These are phyloP conservation scores for Lathronympha strigana DNA, from an alignment of 2,888 invertebrate genomes.

Conservation along the genomic window DNA sequence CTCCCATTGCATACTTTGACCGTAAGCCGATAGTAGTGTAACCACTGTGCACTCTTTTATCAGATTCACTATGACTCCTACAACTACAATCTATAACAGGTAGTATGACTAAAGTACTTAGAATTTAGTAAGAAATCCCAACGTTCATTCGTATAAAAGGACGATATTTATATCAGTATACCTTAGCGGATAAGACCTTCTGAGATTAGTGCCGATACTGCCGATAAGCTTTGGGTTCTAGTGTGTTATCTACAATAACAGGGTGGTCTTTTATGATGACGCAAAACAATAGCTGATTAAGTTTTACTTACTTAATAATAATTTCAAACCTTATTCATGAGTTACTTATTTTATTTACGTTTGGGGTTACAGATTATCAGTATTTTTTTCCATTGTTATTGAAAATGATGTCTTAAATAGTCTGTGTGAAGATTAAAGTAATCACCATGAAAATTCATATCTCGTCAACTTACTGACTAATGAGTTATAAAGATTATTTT, in stretches of 20 bases:
- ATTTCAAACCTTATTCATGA: conserved; percentile 9
- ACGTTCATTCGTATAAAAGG: neutral
- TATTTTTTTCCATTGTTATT: no score
- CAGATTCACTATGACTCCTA: neutral
- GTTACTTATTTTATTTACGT: neutral
- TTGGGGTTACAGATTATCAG: no score
- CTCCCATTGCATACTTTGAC: neutral
- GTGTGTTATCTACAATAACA: conserved; percentile 29
- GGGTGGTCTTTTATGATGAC: conserved; percentile 18
- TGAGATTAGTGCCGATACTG: neutral
- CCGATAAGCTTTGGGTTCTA: conserved; percentile 23
- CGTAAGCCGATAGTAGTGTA: neutral
- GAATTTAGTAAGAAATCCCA: neutral
- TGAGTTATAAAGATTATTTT: neutral
- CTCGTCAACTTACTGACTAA: neutral
- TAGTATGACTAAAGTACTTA: conserved; percentile 24
- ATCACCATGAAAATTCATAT: neutral
- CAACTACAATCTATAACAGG: conserved; percentile 3
- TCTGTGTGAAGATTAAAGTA: neutral
- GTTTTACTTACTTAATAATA: conserved; percentile 8
- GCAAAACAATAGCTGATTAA: conserved; percentile 1
- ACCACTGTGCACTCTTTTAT: neutral
- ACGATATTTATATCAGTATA: neutral
- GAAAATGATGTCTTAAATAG: neutral
- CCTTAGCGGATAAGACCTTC: neutral